Conservation (phyloP, 2,888 invertebrate genomes). For the Polyommatus iphigenia region DNA sequence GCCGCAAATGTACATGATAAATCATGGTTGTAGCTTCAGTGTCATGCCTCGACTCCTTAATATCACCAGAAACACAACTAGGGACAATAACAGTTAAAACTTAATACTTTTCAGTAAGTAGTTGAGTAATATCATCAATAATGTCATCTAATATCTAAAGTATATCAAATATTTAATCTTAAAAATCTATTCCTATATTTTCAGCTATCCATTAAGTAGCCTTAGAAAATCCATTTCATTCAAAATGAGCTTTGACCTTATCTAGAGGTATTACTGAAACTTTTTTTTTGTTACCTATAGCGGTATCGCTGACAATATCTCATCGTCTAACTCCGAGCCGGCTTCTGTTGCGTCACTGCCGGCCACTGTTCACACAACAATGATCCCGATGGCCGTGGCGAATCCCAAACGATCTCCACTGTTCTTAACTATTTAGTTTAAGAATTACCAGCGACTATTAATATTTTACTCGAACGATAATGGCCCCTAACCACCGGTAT, state of each 20-base stretch:
- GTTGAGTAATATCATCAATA: not conserved
- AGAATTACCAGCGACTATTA: conserved; percentile 28
- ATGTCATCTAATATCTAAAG: not conserved
- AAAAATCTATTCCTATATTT: not conserved
- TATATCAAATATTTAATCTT: not conserved
- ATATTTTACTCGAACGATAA: conserved; percentile 28
- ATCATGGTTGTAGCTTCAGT: conserved; percentile 44
- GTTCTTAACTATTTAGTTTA: conserved; percentile 53
- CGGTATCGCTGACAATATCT: not conserved
- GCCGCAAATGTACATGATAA: conserved; percentile 53
- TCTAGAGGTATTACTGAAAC: not conserved
- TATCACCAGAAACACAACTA: not conserved
- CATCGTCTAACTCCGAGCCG: not conserved
- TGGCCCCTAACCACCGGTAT: conserved; percentile 29
- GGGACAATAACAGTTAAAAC: not conserved
- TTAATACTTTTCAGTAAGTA: not conserved
- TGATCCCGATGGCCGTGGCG: conserved; percentile 51
- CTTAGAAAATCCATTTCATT: not conserved
- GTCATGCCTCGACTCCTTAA: not conserved
- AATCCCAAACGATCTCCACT: conserved; percentile 61
- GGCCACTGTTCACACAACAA: conserved; percentile 3
- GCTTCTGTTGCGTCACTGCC: not conserved
- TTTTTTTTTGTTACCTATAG: not conserved
- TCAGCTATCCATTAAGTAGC: not conserved
- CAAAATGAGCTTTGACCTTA: not conserved